Evolutionary conservation across 2,888 invertebrate species (phyloP), one percentile per base, ranked within the genome.

Genomic region (Drosophila paracracens): DNA sequence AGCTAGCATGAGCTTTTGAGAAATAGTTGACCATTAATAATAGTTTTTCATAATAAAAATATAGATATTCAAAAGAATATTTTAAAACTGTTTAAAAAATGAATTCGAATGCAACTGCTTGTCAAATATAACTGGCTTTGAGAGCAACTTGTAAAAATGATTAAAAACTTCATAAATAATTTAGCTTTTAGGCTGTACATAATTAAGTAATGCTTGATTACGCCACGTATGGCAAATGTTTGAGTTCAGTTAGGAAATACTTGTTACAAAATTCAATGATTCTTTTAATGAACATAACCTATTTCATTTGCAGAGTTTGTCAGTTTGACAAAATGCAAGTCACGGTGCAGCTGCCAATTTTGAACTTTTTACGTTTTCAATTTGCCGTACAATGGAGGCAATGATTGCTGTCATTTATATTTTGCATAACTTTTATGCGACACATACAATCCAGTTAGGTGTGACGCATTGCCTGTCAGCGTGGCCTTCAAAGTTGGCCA

Each of bases 401-500:
- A 54, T 50, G 31, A 52, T 21, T 27, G 40, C 52, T 70, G 76
- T 57, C 63, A 57, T 60, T 52, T 25, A n/a, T 13, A 27, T 76
- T 80, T 72, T 64, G 71, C 81, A 65, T 77, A 81, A 76, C 77
- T 57, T 54, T 60, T 18, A 52, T 50, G n/a, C 58, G 68, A 57
- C 70, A 61, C n/a, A 52, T 58, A 73, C 60, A 59, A 62, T 62
- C 62, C 48, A 58, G 53, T 69, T 79, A 38, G 53, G 36, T 48
- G 36, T 79, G 77, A 80, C 60, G 76, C 81, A 56, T 46, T 61
- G 72, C 43, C 56, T 48, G 43, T 35, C 43, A 59, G 40, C 25
- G 13, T 81, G 81, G 78, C 78, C 78, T 81, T 78, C 78, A 77
- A 48, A 76, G 58, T 64, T 56, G 72, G 64, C 66, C 77, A 58